Conservation (phyloP, 2,113 vertebrate species). For the Lamprotornis superbus region DNA sequence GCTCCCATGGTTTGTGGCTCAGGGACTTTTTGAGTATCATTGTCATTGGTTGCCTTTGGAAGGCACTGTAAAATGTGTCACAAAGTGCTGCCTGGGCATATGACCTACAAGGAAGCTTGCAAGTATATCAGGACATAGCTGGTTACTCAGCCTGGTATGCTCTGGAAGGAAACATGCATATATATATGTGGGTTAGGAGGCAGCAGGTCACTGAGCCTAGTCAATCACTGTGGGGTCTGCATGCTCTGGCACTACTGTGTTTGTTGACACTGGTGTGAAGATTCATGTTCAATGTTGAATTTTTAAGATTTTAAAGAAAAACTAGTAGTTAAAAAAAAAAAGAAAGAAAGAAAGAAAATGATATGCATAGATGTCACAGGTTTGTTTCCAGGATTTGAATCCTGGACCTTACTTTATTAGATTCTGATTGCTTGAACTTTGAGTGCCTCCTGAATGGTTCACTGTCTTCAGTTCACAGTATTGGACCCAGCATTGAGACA, state of each 20-base stretch:
- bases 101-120: not conserved
- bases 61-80: not conserved
- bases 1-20: not conserved
- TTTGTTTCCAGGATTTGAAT: not conserved
- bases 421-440: not conserved
- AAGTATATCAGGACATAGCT: not conserved
- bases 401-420: not conserved
- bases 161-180: not conserved
- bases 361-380: accelerated
- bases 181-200: not conserved
- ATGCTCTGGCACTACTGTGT: not conserved
- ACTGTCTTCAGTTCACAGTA: not conserved
- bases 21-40: not conserved
- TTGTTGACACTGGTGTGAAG: not conserved
- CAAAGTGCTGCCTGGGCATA: not conserved
- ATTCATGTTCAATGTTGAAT: not conserved
- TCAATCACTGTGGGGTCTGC: accelerated
- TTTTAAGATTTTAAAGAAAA: not conserved
- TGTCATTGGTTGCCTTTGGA: not conserved
- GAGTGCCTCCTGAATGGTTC: not conserved
- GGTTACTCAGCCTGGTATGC: not conserved
- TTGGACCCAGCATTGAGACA: not conserved
- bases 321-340: not conserved
- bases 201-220: not conserved
- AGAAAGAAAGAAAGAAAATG: not conserved